Evolutionary conservation across 2,888 invertebrate species (phyloP).

Genomic region (Linyphia triangularis): DNA sequence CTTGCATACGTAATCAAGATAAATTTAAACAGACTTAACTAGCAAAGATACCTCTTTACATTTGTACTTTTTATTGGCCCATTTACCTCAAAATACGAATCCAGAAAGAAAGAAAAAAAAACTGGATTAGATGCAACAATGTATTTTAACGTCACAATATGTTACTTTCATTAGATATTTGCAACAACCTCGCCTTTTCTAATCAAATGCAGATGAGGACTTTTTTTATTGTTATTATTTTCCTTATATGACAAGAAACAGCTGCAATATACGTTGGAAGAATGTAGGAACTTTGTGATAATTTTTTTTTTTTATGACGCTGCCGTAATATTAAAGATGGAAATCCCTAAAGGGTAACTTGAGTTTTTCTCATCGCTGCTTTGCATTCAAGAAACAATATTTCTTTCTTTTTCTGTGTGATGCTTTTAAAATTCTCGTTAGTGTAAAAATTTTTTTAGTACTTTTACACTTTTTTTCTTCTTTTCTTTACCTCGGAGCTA

Average conservation of each 20-base stretch:
- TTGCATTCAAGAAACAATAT: not conserved
- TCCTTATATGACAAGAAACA: not conserved
- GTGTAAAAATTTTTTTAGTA: not conserved
- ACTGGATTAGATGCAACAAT: not conserved
- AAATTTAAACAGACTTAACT: too few relatives aligned
- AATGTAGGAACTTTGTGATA: conserved; percentile 6
- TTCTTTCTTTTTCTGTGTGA: not conserved
- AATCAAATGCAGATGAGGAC: not conserved
- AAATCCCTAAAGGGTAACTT: not conserved
- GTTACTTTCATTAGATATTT: not conserved
- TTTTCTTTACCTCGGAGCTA: not conserved
- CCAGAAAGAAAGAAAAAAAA: not conserved
- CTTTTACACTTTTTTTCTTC: not conserved
- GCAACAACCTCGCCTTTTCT: not conserved
- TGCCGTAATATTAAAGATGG: not conserved
- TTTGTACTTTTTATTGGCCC: too few relatives aligned
- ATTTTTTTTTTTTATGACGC: not conserved
- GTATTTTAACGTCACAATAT: not conserved
- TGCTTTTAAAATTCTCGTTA: conserved; percentile 24
- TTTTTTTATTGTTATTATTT: not conserved
- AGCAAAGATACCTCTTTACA: too few relatives aligned
- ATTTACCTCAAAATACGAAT: not conserved
- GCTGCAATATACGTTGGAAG: too few relatives aligned
- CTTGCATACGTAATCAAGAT: too few relatives aligned
- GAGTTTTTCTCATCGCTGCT: not conserved